phyloP scores from a whole-genome alignment of 2,113 vertebrate species.

The Xenotilapia longispinis region DNA sequence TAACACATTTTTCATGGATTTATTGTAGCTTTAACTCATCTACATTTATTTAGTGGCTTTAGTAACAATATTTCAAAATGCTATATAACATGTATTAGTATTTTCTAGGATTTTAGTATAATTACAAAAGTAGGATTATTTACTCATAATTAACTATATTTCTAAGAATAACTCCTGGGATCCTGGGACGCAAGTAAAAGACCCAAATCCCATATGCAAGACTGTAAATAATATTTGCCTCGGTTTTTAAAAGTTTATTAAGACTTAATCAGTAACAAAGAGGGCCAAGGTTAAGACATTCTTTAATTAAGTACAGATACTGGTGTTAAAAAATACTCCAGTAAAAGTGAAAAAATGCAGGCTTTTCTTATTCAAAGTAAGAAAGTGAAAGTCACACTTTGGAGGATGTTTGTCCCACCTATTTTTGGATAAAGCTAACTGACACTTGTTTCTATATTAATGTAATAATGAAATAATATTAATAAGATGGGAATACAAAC shows the following conservation, averaged over 20 bases:
- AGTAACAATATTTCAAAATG: background rate
- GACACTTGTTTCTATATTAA: background rate
- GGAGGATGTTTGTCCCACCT: background rate
- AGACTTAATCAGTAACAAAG: background rate
- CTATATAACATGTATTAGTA: background rate
- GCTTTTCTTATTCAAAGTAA: background rate
- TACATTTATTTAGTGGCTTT: background rate
- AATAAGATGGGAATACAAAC: background rate
- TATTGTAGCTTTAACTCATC: background rate
- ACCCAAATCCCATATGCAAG: background rate
- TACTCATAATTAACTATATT: background rate
- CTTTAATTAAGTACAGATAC: background rate
- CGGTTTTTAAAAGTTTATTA: background rate
- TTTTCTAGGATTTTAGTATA: background rate
- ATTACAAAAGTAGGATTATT: background rate
- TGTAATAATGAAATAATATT: background rate
- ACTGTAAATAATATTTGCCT: background rate
- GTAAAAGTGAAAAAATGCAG: background rate
- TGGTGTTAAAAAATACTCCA: background rate
- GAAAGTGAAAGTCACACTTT: background rate
- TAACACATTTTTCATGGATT: background rate
- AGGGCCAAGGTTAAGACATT: background rate
- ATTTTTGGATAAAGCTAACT: background rate
- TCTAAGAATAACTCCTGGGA: background rate
- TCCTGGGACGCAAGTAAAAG: background rate